Evolutionary conservation across 2,797 vertebrate genomes (phyloP).

Genomic region (Loriculus beryllinus): DNA sequence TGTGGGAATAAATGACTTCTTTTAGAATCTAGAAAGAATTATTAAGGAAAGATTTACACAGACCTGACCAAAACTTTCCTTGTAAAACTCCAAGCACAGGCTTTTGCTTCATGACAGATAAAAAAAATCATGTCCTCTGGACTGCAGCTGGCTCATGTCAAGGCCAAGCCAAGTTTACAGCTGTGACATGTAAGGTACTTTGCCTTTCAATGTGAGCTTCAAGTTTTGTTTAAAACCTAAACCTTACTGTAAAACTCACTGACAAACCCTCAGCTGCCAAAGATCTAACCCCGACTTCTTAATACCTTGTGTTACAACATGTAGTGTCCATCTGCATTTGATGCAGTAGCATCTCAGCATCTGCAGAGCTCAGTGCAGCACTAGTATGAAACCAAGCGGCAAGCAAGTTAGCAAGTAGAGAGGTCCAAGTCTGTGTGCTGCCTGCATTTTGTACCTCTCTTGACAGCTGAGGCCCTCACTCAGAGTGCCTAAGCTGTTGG

Average conservation of each 20-base stretch:
- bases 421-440: neutral
- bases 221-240: neutral
- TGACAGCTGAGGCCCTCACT: neutral
- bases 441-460: neutral
- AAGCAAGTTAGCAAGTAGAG: neutral
- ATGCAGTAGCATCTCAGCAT: neutral
- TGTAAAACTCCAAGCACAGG: neutral
- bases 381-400: fast-evolving
- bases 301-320: neutral
- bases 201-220: neutral
- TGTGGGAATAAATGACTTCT: neutral
- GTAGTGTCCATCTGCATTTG: neutral
- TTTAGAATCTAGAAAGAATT: neutral
- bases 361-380: neutral
- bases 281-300: neutral
- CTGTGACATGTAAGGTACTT: neutral
- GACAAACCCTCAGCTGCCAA: neutral
- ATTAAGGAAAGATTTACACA: neutral
- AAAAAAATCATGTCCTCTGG: neutral
- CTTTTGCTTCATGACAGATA: neutral
- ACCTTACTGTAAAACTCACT: neutral
- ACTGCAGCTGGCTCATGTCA: neutral
- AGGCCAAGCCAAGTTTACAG: neutral
- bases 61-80: neutral
- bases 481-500: neutral